Evolutionary conservation across 2,888 invertebrate genomes (phyloP).

Genomic region (Clivina fossor): DNA sequence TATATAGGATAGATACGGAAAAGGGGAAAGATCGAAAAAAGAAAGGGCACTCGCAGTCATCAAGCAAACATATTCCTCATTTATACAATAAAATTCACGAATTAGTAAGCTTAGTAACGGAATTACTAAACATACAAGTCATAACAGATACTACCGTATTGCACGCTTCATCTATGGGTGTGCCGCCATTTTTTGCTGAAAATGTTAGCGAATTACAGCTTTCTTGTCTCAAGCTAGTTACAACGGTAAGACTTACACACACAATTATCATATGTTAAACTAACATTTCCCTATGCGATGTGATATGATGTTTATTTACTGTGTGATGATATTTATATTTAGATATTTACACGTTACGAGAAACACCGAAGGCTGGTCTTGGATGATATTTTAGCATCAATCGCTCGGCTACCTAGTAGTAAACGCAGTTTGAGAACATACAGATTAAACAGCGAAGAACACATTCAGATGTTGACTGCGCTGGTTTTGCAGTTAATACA

Average conservation of each 20-base stretch:
- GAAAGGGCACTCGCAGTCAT: constrained; percentile 64
- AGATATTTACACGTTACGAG: constrained; percentile 95
- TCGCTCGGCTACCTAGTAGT: constrained; percentile 94
- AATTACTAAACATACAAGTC: constrained; percentile 87
- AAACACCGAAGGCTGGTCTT: constrained; percentile 90
- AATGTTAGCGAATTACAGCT: constrained; percentile 96
- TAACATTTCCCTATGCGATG: background rate
- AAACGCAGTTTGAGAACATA: constrained; percentile 94
- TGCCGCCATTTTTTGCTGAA: constrained; percentile 98
- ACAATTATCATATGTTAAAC: constrained; percentile 47
- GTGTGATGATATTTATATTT: no score
- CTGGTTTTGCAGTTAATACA: constrained; percentile 96
- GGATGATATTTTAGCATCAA: constrained; percentile 95
- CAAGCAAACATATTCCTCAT: constrained; percentile 71
- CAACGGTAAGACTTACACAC: constrained; percentile 64
- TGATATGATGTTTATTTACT: no score
- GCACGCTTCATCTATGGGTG: constrained; percentile 91
- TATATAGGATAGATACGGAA: constrained; percentile 76
- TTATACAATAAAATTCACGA: constrained; percentile 90
- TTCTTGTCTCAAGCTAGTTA: constrained; percentile 91
- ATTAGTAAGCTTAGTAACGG: constrained; percentile 78
- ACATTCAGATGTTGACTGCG: constrained; percentile 98
- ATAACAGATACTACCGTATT: constrained; percentile 94
- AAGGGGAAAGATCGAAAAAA: constrained; percentile 72
- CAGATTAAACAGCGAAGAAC: constrained; percentile 84